Conservation (phyloP, 2,797 vertebrate species). For the Dendrocincla tyrannina region DNA sequence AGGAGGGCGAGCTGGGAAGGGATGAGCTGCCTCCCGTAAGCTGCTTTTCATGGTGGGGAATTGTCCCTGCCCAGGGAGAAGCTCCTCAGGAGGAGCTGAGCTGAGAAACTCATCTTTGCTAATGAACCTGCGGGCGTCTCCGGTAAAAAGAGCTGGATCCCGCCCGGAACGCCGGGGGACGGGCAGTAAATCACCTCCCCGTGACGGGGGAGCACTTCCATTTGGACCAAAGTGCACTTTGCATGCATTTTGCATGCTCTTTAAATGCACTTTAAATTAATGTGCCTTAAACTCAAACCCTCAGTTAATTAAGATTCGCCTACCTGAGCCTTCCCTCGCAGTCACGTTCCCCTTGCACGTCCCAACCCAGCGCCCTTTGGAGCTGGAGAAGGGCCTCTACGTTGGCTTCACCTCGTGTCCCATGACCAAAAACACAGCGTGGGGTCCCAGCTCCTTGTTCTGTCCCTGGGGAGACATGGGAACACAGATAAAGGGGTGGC, state of each 20-base stretch:
- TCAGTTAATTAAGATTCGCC: background rate
- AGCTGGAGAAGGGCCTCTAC: background rate
- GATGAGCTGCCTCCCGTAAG: background rate
- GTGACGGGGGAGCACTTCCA: background rate
- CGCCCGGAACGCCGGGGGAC: background rate
- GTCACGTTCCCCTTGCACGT: fast-evolving
- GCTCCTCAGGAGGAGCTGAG: background rate
- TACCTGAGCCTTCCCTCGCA: background rate
- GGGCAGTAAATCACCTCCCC: background rate
- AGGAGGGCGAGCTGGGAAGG: background rate
- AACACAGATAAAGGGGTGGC: background rate
- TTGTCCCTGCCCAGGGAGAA: background rate
- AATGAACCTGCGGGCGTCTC: background rate
- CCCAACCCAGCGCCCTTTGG: fast-evolving
- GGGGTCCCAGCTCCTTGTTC: background rate
- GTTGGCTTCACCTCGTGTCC: background rate
- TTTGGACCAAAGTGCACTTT: background rate
- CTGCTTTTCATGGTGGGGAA: fast-evolving
- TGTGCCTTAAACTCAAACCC: background rate
- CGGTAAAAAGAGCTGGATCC: background rate
- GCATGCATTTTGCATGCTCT: constrained; percentile 2
- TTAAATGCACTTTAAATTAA: background rate
- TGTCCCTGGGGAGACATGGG: background rate
- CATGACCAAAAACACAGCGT: fast-evolving
- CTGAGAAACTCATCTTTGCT: background rate